Base-by-base conservation (phyloP, 2,888 invertebrate genomes). In the Elmis aenea region DNA sequence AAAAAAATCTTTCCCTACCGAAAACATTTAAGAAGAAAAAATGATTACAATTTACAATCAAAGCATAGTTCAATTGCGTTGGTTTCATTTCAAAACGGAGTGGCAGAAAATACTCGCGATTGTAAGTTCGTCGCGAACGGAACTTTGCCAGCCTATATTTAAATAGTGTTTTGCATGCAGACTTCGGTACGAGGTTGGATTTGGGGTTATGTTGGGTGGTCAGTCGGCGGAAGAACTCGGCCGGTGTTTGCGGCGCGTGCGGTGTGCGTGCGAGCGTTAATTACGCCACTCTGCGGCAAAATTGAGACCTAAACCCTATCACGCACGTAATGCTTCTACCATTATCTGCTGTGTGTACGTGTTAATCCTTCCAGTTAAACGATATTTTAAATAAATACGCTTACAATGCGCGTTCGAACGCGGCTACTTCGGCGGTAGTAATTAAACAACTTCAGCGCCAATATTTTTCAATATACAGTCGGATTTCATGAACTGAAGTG, bases 251-350 rank as follows among this genome's bases (percentile, higher is more conserved):
- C 50, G 59, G 61, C 57, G 53, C 55, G 58, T 58, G 59, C 53
- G 58, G 58, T 55, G 56, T 57, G 58, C 58, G 58, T 56, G 55
- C 51, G 54, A 56, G 59, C 59, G 61, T 60, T 61, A 59, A 60
- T 60, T 59, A 55, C 56, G 51, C 58, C 58, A 52, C 58, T 53
- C 48, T 52, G 55, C 46, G 59, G 61, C 48, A 46, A 47, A 50
- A 58, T 56, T 55, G 46, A 48, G 49, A 52, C 49, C 46, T 48
- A 42, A 47, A 48, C 38, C 5, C 32, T 33, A 45, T 47, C 42
- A 48, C 37, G 29, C 33, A 37, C 31, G 30, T 38, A 38, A 42
- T 40, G 40, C 37, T 38, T 42, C 41, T 40, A n/a, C n/a, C n/a
- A n/a, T n/a, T n/a, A n/a, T n/a, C n/a, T n/a, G n/a, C n/a, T n/a